phyloP scores from a whole-genome alignment of 1,140 invertebrate species.

The Schlechtendalia chinensis region DNA sequence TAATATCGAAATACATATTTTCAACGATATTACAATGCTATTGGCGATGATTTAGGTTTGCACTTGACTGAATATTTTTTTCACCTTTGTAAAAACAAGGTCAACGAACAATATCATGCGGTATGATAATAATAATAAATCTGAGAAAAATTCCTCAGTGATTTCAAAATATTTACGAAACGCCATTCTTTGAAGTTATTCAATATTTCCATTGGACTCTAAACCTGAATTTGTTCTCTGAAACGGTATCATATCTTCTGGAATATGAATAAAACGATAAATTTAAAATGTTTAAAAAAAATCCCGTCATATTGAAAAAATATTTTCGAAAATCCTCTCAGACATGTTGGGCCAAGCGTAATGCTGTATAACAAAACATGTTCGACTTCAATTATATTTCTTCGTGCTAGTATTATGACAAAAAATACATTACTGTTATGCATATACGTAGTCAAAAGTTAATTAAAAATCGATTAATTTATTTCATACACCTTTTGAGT shows the following conservation, averaged over 20 bases:
- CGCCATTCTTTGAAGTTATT: neutral
- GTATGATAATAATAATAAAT: neutral
- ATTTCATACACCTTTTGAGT: too few species aligned
- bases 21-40: too few species aligned
- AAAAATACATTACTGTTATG: neutral
- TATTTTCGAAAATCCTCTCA: neutral
- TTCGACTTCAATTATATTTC: neutral
- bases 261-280: neutral
- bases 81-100: neutral
- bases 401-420: neutral
- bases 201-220: neutral
- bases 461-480: neutral
- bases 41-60: too few species aligned
- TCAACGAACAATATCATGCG: neutral
- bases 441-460: neutral
- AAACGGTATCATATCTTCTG: neutral
- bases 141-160: neutral
- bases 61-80: constrained; percentile 5
- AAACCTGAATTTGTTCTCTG: neutral
- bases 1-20: too few species aligned
- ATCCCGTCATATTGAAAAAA: neutral
- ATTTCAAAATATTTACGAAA: constrained; percentile 3
- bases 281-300: neutral
- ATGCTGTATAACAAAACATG: neutral
- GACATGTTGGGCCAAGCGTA: neutral